Base-by-base conservation (phyloP, 2,113 vertebrate genomes). In the Ranitomeya imitator region DNA sequence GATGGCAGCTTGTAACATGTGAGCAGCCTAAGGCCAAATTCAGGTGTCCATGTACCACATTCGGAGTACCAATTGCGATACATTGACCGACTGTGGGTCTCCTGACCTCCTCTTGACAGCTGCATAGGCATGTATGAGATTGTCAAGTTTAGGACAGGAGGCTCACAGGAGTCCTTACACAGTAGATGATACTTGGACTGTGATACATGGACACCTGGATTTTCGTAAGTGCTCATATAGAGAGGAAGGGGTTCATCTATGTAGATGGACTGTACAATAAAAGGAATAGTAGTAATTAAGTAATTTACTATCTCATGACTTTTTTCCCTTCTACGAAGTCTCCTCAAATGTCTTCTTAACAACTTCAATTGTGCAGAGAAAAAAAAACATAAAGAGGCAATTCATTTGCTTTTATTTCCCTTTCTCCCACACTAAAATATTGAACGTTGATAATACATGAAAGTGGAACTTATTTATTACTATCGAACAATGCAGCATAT, bases 401-500 rank as follows among this genome's bases (percentile, higher is more conserved):
- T 85, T 78, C 23, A 69, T 85, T 67, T 60, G 21, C 57, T 74
- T 88, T 79, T 57, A 89, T 89, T 85, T 89, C 52, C 23, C 73
- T 85, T 79, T 84, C 37, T 89, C 67, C 61, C 23, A 18, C 51
- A 69, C 73, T 85, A 79, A 89, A 85, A 89, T 89, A 79, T 85
- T 89, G 59, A 88, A 77, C 8, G 67, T 52, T 73, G 69, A 45
- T 83, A 88, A 88, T 87, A 87, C 90, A 92, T 91, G 93, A 90
- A 93, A 93, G 85, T 91, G 89, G 91, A 92, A 89, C 91, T 92
- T 91, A 92, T 90, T 93, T 93, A 90, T 83, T 92, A 90, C 18
- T 90, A 88, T 19, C 13, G 88, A 93, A 90, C 0, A 45, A 92
- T 90, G 93, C 93, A 95, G 89, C 93, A 92, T 94, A 92, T 91